Evolutionary conservation across 2,113 vertebrate species (phyloP).

Genomic region (Macquaria ambigua): DNA sequence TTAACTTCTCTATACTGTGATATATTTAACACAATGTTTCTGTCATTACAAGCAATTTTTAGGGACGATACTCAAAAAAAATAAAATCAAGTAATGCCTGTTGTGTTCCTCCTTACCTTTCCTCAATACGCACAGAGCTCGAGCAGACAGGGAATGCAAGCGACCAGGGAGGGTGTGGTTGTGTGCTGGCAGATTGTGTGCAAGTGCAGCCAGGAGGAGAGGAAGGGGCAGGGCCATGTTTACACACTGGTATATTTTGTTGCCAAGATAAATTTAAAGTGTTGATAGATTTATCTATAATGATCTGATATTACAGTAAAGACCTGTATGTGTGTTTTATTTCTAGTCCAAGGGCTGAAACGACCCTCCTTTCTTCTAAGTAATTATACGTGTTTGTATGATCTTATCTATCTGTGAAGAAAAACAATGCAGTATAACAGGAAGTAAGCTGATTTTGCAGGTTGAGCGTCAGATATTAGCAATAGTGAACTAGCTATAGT

Average conservation of each 20-base stretch:
- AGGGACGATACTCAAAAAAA: not conserved
- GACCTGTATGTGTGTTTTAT: not conserved
- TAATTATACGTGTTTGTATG: not conserved
- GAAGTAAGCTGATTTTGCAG: not conserved
- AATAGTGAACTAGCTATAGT: not conserved
- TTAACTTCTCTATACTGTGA: not conserved
- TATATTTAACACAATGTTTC: not conserved
- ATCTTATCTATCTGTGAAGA: not conserved
- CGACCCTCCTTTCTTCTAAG: not conserved
- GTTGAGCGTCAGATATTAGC: not conserved
- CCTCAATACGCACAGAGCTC: constrained; percentile 19
- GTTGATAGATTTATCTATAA: not conserved
- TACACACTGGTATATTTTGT: not conserved
- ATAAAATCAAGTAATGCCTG: not conserved
- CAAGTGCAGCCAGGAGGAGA: constrained; percentile 1
- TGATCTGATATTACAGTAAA: not conserved
- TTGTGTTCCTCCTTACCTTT: constrained; percentile 44
- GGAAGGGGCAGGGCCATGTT: constrained; percentile 28
- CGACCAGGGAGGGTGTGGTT: constrained; percentile 10
- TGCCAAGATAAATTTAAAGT: not conserved
- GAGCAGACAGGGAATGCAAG: not conserved
- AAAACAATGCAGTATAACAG: not conserved
- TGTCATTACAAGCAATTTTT: not conserved
- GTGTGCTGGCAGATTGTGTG: not conserved
- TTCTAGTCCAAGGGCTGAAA: not conserved